phyloP scores from a whole-genome alignment of 2,888 invertebrate species.

The Nowickia ferox region DNA sequence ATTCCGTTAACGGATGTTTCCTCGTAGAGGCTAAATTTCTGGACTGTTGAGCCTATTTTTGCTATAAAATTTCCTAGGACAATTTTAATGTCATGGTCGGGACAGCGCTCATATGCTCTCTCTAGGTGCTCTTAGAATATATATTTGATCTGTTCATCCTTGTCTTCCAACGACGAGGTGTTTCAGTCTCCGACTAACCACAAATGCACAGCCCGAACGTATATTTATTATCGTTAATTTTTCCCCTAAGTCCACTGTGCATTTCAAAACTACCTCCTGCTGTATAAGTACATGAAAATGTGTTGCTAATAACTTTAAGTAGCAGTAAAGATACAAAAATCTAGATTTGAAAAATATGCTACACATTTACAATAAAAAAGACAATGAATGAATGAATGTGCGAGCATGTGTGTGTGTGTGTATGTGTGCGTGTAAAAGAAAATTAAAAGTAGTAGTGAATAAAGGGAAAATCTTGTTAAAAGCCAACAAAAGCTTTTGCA shows the following conservation, averaged over 20 bases:
- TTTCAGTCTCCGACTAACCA: neutral
- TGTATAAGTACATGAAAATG: neutral
- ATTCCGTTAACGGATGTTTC: too few relatives aligned
- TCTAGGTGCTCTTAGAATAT: neutral
- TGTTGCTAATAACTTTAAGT: constrained; percentile 15
- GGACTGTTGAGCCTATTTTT: neutral
- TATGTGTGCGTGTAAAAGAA: neutral
- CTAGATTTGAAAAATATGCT: constrained; percentile 8
- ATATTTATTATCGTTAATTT: too few relatives aligned
- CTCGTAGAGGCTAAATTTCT: neutral
- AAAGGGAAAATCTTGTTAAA: constrained; percentile 43
- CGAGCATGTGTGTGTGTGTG: neutral
- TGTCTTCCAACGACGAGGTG: neutral
- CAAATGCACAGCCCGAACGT: neutral
- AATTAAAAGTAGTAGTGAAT: constrained; percentile 9
- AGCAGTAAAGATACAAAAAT: constrained; percentile 16
- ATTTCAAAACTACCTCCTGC: neutral
- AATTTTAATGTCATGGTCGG: neutral
- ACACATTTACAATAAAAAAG: constrained; percentile 16
- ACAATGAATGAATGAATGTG: neutral
- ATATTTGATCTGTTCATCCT: neutral
- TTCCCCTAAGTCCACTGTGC: neutral
- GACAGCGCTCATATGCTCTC: neutral
- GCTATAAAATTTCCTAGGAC: neutral
- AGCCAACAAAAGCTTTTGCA: constrained; percentile 58